These are phyloP conservation scores for Heliconius sara DNA, from an alignment of 2,888 invertebrate genomes.

Conservation along the genomic window DNA sequence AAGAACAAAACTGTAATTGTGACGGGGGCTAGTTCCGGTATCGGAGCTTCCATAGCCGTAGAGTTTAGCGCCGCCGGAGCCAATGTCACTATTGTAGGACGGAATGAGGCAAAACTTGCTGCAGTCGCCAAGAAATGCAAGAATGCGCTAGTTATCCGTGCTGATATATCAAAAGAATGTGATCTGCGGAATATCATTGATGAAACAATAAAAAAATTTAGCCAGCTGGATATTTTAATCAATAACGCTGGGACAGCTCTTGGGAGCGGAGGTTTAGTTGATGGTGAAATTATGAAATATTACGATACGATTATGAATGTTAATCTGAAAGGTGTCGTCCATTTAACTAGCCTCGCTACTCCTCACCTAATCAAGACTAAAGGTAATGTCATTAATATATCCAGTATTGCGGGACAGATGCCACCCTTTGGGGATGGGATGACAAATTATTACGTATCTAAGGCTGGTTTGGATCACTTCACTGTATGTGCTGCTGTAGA, in stretches of 20 bases:
- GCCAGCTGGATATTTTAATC: slow-evolving; percentile 56
- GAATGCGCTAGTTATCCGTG: slow-evolving; percentile 26
- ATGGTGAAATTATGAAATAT: slow-evolving; percentile 41
- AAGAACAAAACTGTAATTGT: slow-evolving; percentile 49
- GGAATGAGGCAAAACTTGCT: slow-evolving; percentile 45
- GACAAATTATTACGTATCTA: slow-evolving; percentile 50
- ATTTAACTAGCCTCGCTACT: slow-evolving; percentile 52
- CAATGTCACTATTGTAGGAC: slow-evolving; percentile 56
- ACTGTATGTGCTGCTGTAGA: slow-evolving; percentile 38
- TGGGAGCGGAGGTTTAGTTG: slow-evolving; percentile 42
- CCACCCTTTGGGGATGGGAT: slow-evolving; percentile 35
- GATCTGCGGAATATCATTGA: slow-evolving; percentile 47
- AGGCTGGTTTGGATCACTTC: slow-evolving; percentile 42
- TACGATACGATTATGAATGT: slow-evolving; percentile 39
- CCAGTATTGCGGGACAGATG: slow-evolving; percentile 43
- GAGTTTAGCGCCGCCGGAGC: slow-evolving; percentile 60
- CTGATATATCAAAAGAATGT: slow-evolving; percentile 37
- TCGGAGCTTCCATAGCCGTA: slow-evolving; percentile 61
- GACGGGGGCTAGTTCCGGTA: slow-evolving; percentile 64
- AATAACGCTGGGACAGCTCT: slow-evolving; percentile 56
- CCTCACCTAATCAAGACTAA: slow-evolving; percentile 54
- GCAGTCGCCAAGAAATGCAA: slow-evolving; percentile 36
- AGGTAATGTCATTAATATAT: slow-evolving; percentile 48
- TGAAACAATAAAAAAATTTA: slow-evolving; percentile 52
- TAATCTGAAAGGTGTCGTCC: slow-evolving; percentile 51